A percentile compares a stretch with the other conserved stretches of the same genome.
Evolutionary conservation across 2,888 invertebrate genomes (phyloP).

Genomic region (Morpho achilles): DNA sequence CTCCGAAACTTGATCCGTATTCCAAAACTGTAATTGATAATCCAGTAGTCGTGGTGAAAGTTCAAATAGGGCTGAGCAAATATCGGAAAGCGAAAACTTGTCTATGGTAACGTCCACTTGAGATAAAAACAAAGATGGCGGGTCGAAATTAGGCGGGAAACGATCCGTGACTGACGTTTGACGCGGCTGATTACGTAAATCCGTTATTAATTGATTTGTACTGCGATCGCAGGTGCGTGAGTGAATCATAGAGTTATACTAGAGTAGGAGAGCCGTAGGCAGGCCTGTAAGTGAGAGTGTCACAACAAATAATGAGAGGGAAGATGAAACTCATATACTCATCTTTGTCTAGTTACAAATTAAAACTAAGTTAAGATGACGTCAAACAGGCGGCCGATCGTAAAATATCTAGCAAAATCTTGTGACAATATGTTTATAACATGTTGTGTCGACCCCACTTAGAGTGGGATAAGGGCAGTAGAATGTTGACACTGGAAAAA

Average conservation of each 20-base stretch:
- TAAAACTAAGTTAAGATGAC: no score
- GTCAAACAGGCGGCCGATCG: no score
- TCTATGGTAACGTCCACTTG: slow-evolving; percentile 12
- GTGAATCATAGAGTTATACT: background rate
- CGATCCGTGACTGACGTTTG: slow-evolving; percentile 29
- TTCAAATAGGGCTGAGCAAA: slow-evolving; percentile 41
- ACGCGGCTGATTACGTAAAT: slow-evolving; percentile 22
- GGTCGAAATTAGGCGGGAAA: slow-evolving; percentile 36
- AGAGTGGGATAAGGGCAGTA: no score
- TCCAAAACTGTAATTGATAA: slow-evolving; percentile 29
- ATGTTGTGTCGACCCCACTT: no score
- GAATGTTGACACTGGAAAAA: no score
- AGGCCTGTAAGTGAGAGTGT: no score
- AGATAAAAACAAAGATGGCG: slow-evolving; percentile 37
- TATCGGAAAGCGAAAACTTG: slow-evolving; percentile 16
- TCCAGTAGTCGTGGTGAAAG: slow-evolving; percentile 57
- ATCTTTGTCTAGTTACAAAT: no score
- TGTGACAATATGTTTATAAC: no score
- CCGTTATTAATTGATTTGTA: slow-evolving; percentile 24
- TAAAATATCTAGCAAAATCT: no score
- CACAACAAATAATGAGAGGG: no score
- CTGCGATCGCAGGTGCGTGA: slow-evolving; percentile 21
- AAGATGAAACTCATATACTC: no score
- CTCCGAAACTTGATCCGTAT: slow-evolving; percentile 46
- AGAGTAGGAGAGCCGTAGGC: no score